Evolutionary conservation across 2,113 vertebrate species (phyloP), one percentile per base, ranked within the genome.

Genomic region (Ciconia stormi): DNA sequence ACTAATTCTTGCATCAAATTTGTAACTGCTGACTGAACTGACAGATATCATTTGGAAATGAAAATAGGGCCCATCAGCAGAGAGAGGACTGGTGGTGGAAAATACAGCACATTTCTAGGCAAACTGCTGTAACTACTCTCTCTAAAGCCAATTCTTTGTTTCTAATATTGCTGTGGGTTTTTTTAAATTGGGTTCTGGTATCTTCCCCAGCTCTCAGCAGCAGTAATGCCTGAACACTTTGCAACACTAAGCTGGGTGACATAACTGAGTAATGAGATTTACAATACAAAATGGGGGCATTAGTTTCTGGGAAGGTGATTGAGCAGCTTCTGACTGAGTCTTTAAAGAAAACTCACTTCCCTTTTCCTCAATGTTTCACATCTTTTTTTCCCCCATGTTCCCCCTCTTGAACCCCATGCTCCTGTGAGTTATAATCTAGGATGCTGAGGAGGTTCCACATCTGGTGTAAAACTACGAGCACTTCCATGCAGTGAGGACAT

Each of bases 401-500:
- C 7, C 55, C 7, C 55, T 32, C 36, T 7, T 6, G 55, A 56
- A n/a, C 16, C 25, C 50, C 16, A 1, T 3, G 49, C 16, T 77
- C 44, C 86, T 53, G 16, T 52, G 44, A 86, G 38, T 13, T 46
- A 5, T 3, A 5, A 59, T 21, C 26, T 1, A 4, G 44, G 76
- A 29, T n/a, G 72, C 55, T 46, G 46, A 72, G 11, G 30, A 58
- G 34, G 17, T 29, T 88, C 49, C 62, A 69, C 27, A 36, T 2
- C 49, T 76, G 52, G 8, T n/a, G 40, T 29, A 6, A 52, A 76
- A 34, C 21, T 9, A 3, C 0, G 1, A 8, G 44, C 14, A 10
- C 12, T 16, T 40, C n/a, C 42, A 42, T 0, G 0, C 12, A 22
- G 23, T 0, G 0, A 34, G 52, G 46, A 14, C 1, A 0, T 3